Evolutionary conservation across 2,113 vertebrate species (phyloP), one percentile per base, ranked within the genome.

Genomic region (Chionomys nivalis): DNA sequence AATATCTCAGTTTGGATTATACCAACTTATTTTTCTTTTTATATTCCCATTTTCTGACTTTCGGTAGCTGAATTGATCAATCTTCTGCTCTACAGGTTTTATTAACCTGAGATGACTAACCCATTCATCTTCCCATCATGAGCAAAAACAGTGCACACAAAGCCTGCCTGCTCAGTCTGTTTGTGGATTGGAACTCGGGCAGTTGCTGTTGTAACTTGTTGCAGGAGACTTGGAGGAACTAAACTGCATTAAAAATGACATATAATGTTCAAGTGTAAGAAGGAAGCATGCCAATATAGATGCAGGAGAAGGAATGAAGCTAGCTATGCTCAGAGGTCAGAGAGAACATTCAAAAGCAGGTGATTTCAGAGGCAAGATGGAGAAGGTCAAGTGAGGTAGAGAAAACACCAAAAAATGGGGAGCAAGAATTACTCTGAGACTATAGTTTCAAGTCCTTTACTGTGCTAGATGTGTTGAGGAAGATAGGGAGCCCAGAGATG

Each of bases 1-100:
- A 82, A 77, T 91, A 90, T 85, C 89, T 96, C 77, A 91, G 89
- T 93, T 96, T 96, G 96, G 52, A 93, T 16, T 42, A 3, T 63
- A 70, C 4, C 13, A n/a, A 83, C 21, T 70, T 77, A 81, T 14
- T 91, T 91, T 92, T 92, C 58, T 70, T 85, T 88, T 86, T 47
- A 39, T 36, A 85, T 39, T 90, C 91, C 90, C 61, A 68, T 86
- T 96, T 95, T 94, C 52, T 73, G 42, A 90, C 82, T 91, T 83
- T 78, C 31, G 42, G 24, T 77, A 78, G 75, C 39, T 93, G 89
- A 93, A 87, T 89, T 78, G 83, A 52, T 33, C 23, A 87, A 23
- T 87, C 86, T 78, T 82, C 89, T 93, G 47, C 78, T 58, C 23
- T 26, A 89, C 10, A 89, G 73, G 14, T 93, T 96, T 95, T 87